Evolutionary conservation across 2,113 vertebrate genomes (phyloP).

Genomic region (Panthera leo): DNA sequence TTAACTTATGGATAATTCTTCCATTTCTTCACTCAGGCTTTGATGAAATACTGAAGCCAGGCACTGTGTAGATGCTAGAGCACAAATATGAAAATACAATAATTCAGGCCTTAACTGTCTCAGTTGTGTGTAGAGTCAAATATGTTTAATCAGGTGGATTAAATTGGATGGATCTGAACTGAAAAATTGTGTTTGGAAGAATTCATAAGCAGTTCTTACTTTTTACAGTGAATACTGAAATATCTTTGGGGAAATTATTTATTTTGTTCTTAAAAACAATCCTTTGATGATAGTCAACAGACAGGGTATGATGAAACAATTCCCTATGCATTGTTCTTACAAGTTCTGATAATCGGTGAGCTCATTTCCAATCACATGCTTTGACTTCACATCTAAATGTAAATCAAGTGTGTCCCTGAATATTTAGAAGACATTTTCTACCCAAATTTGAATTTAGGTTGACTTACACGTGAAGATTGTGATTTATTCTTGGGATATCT

Average conservation of each 20-base stretch:
- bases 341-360: not conserved
- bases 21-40: not conserved
- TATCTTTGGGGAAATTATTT: not conserved
- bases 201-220: not conserved
- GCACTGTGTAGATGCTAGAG: not conserved
- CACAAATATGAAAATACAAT: not conserved
- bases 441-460: not conserved
- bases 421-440: not conserved
- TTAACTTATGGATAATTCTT: not conserved
- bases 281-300: not conserved
- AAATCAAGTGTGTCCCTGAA: not conserved
- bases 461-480: not conserved
- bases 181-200: not conserved
- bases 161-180: not conserved
- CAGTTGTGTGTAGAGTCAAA: not conserved
- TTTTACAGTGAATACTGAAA: not conserved
- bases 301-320: not conserved
- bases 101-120: not conserved
- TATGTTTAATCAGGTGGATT: not conserved
- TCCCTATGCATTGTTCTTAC: not conserved
- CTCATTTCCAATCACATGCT: not conserved
- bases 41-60: not conserved
- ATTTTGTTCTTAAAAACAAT: not conserved
- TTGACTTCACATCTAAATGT: not conserved
- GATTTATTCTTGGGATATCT: not conserved